These are phyloP conservation scores for Nephotettix cincticeps DNA, from an alignment of 1,140 invertebrate species.

Conservation along the genomic window DNA sequence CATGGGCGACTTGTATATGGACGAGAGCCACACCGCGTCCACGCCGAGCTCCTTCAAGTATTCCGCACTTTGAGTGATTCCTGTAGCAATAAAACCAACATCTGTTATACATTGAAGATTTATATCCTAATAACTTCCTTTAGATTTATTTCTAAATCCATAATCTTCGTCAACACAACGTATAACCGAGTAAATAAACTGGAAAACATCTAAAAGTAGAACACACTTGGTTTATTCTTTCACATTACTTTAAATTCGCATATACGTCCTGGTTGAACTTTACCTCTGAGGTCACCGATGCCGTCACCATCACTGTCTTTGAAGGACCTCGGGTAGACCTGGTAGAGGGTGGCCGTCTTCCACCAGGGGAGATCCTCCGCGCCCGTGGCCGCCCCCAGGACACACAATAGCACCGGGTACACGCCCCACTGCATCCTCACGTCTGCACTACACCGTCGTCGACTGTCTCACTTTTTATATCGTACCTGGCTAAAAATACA, in stretches of 20 bases:
- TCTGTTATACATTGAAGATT: too few relatives aligned
- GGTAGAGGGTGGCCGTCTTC: constrained; percentile 69
- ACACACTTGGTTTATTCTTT: too few relatives aligned
- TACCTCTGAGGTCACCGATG: constrained; percentile 69
- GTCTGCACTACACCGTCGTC: background rate
- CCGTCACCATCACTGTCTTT: constrained; percentile 76
- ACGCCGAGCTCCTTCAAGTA: constrained; percentile 66
- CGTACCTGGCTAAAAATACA: background rate
- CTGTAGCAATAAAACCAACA: too few relatives aligned
- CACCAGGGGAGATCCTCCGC: constrained; percentile 57
- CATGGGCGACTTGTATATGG: constrained; percentile 67
- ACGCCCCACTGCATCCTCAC: background rate
- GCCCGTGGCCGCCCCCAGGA: background rate
- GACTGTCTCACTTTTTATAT: background rate
- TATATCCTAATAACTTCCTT: too few relatives aligned
- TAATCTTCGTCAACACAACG: too few relatives aligned
- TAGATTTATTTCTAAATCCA: too few relatives aligned
- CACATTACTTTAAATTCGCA: constrained; percentile 11
- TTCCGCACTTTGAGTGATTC: constrained; percentile 58
- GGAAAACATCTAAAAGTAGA: too few relatives aligned
- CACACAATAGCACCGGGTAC: background rate
- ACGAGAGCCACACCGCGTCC: constrained; percentile 68
- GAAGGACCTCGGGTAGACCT: constrained; percentile 78
- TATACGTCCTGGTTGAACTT: too few relatives aligned
- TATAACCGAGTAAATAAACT: too few relatives aligned